Percentiles rank a stretch among this genome's conserved stretches.
Conservation (phyloP, 2,113 vertebrate genomes). For the Ctenomys sociabilis region DNA sequence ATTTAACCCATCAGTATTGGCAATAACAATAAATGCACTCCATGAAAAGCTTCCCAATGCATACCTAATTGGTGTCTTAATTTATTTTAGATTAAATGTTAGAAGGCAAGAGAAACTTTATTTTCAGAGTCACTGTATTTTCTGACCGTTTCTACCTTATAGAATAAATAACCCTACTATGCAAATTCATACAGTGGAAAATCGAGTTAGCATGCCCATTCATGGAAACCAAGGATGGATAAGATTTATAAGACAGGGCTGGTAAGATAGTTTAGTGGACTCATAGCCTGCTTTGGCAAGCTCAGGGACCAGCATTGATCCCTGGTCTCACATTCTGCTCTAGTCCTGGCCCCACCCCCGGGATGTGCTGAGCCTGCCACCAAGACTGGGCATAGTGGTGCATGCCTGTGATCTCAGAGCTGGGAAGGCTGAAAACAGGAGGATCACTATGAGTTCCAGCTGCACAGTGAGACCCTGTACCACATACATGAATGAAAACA, state of each 20-base stretch:
- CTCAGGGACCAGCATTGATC: too few relatives aligned
- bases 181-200: neutral
- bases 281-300: too few relatives aligned
- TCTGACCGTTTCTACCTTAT: neutral
- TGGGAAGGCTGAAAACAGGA: too few relatives aligned
- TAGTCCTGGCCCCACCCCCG: too few relatives aligned
- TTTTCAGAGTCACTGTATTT: neutral
- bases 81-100: neutral
- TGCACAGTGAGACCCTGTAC: too few relatives aligned
- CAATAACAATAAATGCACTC: neutral
- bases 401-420: too few relatives aligned
- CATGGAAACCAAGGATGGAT: neutral
- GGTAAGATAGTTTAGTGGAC: too few relatives aligned
- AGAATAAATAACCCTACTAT: neutral
- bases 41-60: neutral
- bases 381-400: too few relatives aligned
- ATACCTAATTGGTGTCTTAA: neutral
- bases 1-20: neutral
- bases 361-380: too few relatives aligned
- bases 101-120: neutral
- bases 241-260: neutral
- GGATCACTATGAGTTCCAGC: too few relatives aligned
- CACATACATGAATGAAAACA: too few relatives aligned
- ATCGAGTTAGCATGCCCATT: neutral
- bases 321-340: too few relatives aligned